phyloP scores from a whole-genome alignment of 2,888 invertebrate species.

The Caenorhabditis becei region DNA sequence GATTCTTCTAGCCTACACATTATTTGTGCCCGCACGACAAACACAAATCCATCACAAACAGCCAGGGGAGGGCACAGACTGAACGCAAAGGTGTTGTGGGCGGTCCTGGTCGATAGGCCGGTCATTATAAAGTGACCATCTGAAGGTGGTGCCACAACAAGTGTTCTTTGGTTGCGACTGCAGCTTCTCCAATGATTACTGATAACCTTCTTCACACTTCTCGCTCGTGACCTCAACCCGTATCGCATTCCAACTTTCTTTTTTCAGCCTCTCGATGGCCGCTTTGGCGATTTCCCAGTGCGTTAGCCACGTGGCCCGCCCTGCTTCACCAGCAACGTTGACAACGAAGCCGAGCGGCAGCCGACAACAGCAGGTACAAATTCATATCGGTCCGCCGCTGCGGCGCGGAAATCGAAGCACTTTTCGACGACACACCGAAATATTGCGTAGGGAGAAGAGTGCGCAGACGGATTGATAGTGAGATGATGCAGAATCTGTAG shows the following conservation, averaged over 20 bases:
- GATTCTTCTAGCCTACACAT: slow-evolving; percentile 29
- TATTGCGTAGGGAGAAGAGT: background rate
- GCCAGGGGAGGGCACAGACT: slow-evolving; percentile 9
- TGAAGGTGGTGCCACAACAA: slow-evolving; percentile 10
- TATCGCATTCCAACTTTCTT: background rate
- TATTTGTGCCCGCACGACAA: slow-evolving; percentile 18
- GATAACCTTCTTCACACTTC: slow-evolving; percentile 10
- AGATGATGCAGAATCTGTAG: slow-evolving; percentile 6
- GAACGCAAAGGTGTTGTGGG: slow-evolving; percentile 27
- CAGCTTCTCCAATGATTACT: background rate
- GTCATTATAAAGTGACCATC: slow-evolving; percentile 23
- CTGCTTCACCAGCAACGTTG: slow-evolving; percentile 32
- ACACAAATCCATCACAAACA: slow-evolving; percentile 17
- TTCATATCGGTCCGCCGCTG: background rate
- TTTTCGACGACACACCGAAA: slow-evolving; percentile 33
- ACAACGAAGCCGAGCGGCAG: slow-evolving; percentile 39
- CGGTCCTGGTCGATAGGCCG: slow-evolving; percentile 8
- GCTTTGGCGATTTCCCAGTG: slow-evolving; percentile 66
- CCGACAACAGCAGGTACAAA: slow-evolving; percentile 37
- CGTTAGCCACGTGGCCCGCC: slow-evolving; percentile 43
- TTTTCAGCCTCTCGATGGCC: slow-evolving; percentile 54
- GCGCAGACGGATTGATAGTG: background rate
- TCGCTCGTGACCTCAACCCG: slow-evolving; percentile 23
- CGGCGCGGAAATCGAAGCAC: slow-evolving; percentile 4
- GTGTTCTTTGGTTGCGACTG: slow-evolving; percentile 12